Base-by-base conservation (phyloP, 2,797 vertebrate species). In the Linurgus olivaceus region DNA sequence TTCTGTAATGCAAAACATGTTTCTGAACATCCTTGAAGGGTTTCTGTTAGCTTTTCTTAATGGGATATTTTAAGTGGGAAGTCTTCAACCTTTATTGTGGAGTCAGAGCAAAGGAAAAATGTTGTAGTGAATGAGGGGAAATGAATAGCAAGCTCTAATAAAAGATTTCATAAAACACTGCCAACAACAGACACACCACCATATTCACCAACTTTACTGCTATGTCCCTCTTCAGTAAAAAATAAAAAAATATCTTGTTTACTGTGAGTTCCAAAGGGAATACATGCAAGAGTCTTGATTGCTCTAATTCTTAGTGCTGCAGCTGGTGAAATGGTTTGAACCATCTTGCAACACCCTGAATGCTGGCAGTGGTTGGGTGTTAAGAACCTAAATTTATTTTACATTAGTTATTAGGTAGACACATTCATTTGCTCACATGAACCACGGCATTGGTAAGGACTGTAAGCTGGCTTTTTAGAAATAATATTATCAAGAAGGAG, bases 341-440 rank as follows among this genome's bases (percentile, higher is more conserved):
- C 10, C 15, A 1, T 48, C 31, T 68, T 37, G 40, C 40, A 88
- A 25, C 47, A 44, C 37, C 16, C n/a, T 54, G 63, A 85, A 55
- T 0, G 0, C 19, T 55, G 18, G 55, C 45, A 23, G 40, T 29
- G 51, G 66, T 84, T 3, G 1, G 28, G 24, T 88, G 37, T 67
- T 50, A 59, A 61, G 42, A 57, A 40, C 10, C 11, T 44, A 50
- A 44, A 40, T 89, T 59, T 61, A 44, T 74, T 89, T 86, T 57
- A 29, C 21, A 23, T 37, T 63, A 71, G 8, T 23, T 71, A 16
- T 76, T 38, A 54, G 57, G 19, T 5, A 59, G 37, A 33, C 21
- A n/a, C 20, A 14, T 54, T 45, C 4, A 33, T 88, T 68, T 88
- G 13, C 1, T 7, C 6, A 2, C 19, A 12, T 74, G 79, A 74